Percentiles rank a stretch among this genome's conserved stretches.
phyloP scores from a whole-genome alignment of 2,797 vertebrate species.

The Natrix natrix region DNA sequence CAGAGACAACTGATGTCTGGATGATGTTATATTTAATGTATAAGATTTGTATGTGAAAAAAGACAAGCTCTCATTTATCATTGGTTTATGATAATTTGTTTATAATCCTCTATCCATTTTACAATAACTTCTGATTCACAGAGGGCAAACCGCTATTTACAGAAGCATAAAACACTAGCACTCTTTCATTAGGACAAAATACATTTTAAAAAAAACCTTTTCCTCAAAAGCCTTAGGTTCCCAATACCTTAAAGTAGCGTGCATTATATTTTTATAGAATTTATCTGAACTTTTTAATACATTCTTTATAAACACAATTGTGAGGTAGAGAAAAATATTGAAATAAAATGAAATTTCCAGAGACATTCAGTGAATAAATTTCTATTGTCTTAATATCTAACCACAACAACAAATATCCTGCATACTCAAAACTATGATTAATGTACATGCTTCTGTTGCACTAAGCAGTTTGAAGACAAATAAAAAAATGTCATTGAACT shows the following conservation, averaged over 20 bases:
- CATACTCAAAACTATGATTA: not conserved
- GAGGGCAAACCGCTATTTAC: conserved; percentile 53
- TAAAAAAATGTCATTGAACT: conserved; percentile 51
- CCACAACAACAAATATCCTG: conserved; percentile 29
- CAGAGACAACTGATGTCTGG: not conserved
- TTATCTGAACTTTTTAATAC: conserved; percentile 37
- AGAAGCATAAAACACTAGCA: conserved; percentile 50
- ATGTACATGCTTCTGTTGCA: conserved; percentile 12
- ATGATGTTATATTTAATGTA: not conserved
- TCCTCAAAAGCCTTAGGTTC: conserved; percentile 45
- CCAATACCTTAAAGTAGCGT: conserved; percentile 48
- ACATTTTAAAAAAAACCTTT: not conserved
- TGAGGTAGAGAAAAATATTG: conserved; percentile 39
- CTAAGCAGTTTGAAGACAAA: conserved; percentile 36
- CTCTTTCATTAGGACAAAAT: conserved; percentile 43
- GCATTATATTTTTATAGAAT: conserved; percentile 41
- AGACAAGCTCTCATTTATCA: conserved; percentile 35
- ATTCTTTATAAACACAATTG: conserved; percentile 42
- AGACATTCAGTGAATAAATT: conserved; percentile 32
- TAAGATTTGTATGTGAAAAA: not conserved
- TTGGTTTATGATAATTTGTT: conserved; percentile 31
- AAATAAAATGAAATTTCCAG: conserved; percentile 49
- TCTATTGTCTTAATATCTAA: conserved; percentile 37
- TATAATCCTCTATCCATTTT: conserved; percentile 25
- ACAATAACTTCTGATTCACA: not conserved